These are phyloP conservation scores for Platanista minor DNA, from an alignment of 2,113 vertebrate genomes.

Conservation along the genomic window DNA sequence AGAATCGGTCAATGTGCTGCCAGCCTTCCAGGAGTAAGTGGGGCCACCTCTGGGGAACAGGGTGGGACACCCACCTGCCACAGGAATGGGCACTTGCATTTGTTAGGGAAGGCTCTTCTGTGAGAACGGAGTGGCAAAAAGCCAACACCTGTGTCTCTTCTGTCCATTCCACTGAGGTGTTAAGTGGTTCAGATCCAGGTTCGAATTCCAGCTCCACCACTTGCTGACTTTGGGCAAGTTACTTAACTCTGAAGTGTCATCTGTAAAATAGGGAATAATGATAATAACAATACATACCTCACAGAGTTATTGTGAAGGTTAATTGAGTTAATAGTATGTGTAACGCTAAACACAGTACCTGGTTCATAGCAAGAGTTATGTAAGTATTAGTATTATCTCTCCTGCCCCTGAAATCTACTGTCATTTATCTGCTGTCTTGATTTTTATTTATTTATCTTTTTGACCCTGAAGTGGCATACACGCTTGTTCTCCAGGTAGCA, in stretches of 20 bases:
- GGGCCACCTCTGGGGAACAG: background rate
- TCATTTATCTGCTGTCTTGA: background rate
- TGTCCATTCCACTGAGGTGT: background rate
- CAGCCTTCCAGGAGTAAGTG: constrained; percentile 67
- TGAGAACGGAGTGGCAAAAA: background rate
- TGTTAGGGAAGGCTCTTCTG: background rate
- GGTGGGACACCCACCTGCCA: background rate
- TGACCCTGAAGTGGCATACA: background rate
- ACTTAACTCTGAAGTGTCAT: background rate
- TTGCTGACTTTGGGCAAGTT: background rate
- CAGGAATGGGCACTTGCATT: background rate
- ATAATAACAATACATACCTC: background rate
- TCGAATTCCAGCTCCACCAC: background rate
- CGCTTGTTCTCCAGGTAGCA: background rate
- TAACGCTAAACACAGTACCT: background rate
- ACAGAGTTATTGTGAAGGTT: background rate
- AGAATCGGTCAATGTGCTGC: background rate
- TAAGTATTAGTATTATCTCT: background rate
- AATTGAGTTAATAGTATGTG: background rate
- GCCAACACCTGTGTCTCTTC: background rate
- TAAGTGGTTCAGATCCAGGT: background rate
- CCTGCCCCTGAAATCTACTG: background rate
- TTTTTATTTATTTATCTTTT: constrained; percentile 23
- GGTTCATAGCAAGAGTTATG: background rate
- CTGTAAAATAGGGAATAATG: background rate